Percentiles rank a stretch among this genome's conserved stretches.
phyloP scores from a whole-genome alignment of 2,113 vertebrate species.

The Osmerus mordax region DNA sequence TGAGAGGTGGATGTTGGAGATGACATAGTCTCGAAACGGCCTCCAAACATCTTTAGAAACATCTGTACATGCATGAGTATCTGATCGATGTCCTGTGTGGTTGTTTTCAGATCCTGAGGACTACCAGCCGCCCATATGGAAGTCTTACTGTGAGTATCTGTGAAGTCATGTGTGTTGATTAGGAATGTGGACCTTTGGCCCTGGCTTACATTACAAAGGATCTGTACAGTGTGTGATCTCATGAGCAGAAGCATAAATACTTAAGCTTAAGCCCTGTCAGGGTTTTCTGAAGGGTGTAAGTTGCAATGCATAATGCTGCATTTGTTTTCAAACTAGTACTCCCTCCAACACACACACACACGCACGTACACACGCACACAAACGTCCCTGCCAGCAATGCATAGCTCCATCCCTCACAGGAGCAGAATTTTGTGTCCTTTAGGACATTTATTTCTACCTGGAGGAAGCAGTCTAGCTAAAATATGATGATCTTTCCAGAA shows the following conservation, averaged over 20 bases:
- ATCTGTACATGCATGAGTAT: constrained; percentile 13
- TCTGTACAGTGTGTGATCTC: constrained; percentile 11
- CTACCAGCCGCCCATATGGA: constrained; percentile 98
- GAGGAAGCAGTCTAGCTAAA: constrained; percentile 46
- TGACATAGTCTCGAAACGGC: no score
- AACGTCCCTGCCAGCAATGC: constrained; percentile 29
- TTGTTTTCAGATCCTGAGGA: constrained; percentile 90
- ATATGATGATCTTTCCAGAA: constrained; percentile 29
- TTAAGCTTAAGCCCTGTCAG: neutral
- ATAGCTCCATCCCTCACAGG: constrained; percentile 39
- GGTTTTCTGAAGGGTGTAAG: neutral
- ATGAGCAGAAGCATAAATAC: constrained; percentile 13
- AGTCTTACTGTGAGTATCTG: constrained; percentile 90
- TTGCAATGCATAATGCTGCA: constrained; percentile 28
- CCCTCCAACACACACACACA: constrained; percentile 10
- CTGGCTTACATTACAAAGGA: constrained; percentile 20
- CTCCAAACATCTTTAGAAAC: constrained; percentile 27
- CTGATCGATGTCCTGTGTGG: constrained; percentile 51
- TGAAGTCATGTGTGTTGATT: constrained; percentile 23
- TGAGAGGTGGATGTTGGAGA: constrained; percentile 11
- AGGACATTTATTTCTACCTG: constrained; percentile 58
- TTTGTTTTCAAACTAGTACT: constrained; percentile 4
- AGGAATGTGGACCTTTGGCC: constrained; percentile 16
- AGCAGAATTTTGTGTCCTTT: constrained; percentile 53
- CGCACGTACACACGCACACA: constrained; percentile 23